Evolutionary conservation across 2,113 vertebrate species (phyloP).

Genomic region (Carassius auratus): DNA sequence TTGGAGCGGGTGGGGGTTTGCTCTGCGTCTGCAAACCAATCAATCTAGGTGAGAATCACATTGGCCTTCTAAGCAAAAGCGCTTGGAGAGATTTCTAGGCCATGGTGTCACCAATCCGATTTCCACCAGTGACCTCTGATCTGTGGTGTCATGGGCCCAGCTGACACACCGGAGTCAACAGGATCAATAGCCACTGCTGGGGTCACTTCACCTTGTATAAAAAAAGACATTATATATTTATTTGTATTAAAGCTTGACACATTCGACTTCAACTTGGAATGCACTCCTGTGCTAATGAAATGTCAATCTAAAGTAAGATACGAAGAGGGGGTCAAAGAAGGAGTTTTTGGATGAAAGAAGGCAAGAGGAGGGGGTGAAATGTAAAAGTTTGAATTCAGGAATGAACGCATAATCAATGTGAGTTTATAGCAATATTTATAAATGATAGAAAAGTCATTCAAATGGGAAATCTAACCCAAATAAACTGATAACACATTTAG

Average conservation of each 20-base stretch:
- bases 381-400: constrained; percentile 2
- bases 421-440: background rate
- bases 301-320: constrained; percentile 55
- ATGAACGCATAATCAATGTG: background rate
- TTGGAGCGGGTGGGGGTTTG: constrained; percentile 47
- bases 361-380: background rate
- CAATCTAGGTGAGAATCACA: constrained; percentile 70
- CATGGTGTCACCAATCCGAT: constrained; percentile 68
- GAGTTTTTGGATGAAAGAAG: background rate
- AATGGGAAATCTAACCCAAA: background rate
- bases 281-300: constrained; percentile 67
- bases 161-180: constrained; percentile 78
- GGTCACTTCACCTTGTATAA: constrained; percentile 79
- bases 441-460: background rate
- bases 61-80: constrained; percentile 70
- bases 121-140: constrained; percentile 88
- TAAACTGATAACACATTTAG: background rate
- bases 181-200: constrained; percentile 82
- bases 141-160: constrained; percentile 80
- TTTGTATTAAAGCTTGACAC: constrained; percentile 80
- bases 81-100: constrained; percentile 57
- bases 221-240: constrained; percentile 68
- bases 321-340: background rate
- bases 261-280: constrained; percentile 85
- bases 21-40: constrained; percentile 64